Evolutionary conservation across 1,140 invertebrate species (phyloP), one percentile per base, ranked within the genome.

Genomic region (Arctopsyche grandis): DNA sequence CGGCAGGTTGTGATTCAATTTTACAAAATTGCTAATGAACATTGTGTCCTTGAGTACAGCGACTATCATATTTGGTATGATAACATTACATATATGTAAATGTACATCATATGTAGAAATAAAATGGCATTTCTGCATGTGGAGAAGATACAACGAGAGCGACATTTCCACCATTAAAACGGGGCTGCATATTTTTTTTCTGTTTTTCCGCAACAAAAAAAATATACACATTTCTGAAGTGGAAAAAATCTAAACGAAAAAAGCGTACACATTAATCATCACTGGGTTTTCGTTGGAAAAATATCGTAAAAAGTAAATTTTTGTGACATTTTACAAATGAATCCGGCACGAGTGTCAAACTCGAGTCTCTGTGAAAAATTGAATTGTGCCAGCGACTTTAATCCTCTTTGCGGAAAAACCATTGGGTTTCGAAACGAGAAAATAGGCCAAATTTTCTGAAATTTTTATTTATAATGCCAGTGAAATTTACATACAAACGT

Each of bases 281-380:
- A 19, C 14, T 38, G 7, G 21, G 3, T 46, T 71, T 44, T 19
- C n/a, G 69, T 46, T 14, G 43, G 46, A 71, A 71, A 38, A 26
- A 66, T 52, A 1, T 66, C 43, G 69, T 29, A 71, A 71, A 74
- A 74, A 76, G 56, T 63, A n/a, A 76, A 76, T 76, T 76, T 76
- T 63, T 58, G 16, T 76, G 74, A 76, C 74, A 38, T 76, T 76
- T 76, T 56, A 76, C 74, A 76, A 76, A 76, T 76, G 74, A 66
- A 76, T 76, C 56, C 38, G 52, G 56, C 21, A 26, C 56, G 58
- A 66, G 16, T 24, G 74, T 76, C 74, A 76, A 76, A 76, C 52
- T 10, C 38, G 46, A 19, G 38, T 24, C 16, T 56, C 9, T 9
- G 22, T 76, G 74, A 76, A 76, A 76, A 76, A 76, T 76, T 76